phyloP scores from a whole-genome alignment of 1,140 invertebrate species.

The Maconellicoccus hirsutus region DNA sequence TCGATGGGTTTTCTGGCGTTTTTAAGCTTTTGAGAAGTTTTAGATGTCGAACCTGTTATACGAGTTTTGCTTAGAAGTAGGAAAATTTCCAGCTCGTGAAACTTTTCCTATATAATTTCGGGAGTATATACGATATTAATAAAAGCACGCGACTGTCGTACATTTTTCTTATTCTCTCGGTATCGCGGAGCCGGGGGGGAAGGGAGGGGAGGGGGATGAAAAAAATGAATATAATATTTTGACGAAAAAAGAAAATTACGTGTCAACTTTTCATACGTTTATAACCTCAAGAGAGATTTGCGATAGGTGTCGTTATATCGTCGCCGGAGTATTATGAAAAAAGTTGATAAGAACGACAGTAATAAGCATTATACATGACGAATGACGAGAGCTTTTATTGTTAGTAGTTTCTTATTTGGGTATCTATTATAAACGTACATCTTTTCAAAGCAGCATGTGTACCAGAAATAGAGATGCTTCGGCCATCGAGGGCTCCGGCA shows the following conservation, averaged over 20 bases:
- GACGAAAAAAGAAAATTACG: conserved; percentile 7
- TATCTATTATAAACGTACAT: background rate
- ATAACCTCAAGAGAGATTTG: conserved; percentile 8
- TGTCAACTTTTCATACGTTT: background rate
- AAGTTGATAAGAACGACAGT: background rate
- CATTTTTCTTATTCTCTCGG: background rate
- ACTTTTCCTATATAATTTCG: too few relatives aligned
- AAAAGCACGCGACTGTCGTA: conserved; percentile 1
- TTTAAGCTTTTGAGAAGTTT: too few relatives aligned
- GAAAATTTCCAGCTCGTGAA: too few relatives aligned
- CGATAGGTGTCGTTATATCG: background rate
- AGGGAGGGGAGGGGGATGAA: too few relatives aligned
- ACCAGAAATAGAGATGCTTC: background rate
- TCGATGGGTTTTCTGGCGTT: too few relatives aligned
- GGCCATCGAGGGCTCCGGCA: too few relatives aligned
- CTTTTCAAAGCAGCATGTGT: too few relatives aligned
- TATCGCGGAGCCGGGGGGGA: too few relatives aligned
- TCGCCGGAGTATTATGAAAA: background rate
- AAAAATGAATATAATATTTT: conserved; percentile 6
- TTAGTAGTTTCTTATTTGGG: conserved; percentile 2
- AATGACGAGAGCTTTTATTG: conserved; percentile 8
- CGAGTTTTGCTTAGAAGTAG: too few relatives aligned
- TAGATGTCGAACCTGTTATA: too few relatives aligned
- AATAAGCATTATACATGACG: background rate
- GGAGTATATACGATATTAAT: background rate